Conservation (phyloP, 2,888 invertebrate species). For the Eupithecia exiguata region DNA sequence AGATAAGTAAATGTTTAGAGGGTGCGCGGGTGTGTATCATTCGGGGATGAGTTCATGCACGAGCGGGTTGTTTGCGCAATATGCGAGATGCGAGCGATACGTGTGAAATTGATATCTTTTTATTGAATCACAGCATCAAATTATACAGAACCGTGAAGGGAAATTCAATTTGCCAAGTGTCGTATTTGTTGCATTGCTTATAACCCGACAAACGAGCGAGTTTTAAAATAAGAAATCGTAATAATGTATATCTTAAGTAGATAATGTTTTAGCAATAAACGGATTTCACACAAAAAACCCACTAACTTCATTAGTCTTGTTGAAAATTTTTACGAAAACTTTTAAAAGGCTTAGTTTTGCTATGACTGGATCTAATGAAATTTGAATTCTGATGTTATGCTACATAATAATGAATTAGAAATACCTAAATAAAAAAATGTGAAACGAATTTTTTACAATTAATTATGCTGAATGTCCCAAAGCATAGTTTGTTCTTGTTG, state of each 20-base stretch:
- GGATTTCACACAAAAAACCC: not conserved
- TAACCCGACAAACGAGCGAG: not conserved
- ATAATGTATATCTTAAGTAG: too few species aligned
- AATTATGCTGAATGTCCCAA: too few species aligned
- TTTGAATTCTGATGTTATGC: too few species aligned
- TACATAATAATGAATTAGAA: too few species aligned
- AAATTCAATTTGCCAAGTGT: constrained; percentile 8
- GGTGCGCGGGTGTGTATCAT: constrained; percentile 64
- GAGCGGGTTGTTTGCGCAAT: constrained; percentile 64
- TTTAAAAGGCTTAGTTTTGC: too few species aligned
- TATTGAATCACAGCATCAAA: constrained; percentile 33
- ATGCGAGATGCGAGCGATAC: constrained; percentile 45
- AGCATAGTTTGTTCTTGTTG: too few species aligned
- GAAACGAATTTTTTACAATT: too few species aligned
- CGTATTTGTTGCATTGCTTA: not conserved
- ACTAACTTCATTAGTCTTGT: not conserved
- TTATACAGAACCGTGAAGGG: constrained; percentile 13
- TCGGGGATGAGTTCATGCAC: constrained; percentile 65
- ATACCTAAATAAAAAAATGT: too few species aligned
- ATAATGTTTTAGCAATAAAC: not conserved
- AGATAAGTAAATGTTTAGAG: constrained; percentile 37
- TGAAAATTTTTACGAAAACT: too few species aligned
- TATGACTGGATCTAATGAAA: too few species aligned
- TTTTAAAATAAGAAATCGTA: not conserved
- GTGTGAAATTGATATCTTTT: constrained; percentile 41